A percentile compares a stretch with the other conserved stretches of the same genome.
Conservation (phyloP, 2,113 vertebrate species). For the Zosterops pallidus region DNA sequence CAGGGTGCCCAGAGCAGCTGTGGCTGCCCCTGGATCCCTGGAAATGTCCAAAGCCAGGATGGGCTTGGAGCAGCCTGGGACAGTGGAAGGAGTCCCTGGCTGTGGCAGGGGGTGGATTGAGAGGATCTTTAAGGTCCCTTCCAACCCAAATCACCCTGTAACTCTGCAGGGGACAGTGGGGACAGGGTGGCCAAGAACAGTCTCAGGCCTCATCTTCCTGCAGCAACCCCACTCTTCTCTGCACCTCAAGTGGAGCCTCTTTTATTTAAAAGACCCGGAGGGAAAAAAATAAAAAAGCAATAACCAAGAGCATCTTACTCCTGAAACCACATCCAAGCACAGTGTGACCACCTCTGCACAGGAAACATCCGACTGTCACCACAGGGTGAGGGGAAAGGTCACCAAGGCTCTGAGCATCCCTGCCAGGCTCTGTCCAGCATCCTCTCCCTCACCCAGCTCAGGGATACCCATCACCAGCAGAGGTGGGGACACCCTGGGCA, state of each 20-base stretch:
- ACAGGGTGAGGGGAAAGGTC: accelerated
- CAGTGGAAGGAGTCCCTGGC: neutral
- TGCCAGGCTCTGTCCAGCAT: accelerated
- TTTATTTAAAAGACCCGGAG: neutral
- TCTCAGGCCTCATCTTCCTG: neutral
- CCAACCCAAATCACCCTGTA: neutral
- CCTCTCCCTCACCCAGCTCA: accelerated
- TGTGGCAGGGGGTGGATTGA: neutral
- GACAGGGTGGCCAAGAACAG: neutral
- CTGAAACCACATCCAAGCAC: neutral
- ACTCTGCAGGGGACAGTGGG: neutral
- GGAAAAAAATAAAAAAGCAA: neutral
- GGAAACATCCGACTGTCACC: neutral
- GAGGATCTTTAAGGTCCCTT: accelerated
- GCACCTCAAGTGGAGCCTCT: neutral
- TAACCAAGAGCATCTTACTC: neutral
- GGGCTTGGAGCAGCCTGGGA: too few relatives aligned
- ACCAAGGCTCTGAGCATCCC: neutral
- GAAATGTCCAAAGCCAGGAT: too few relatives aligned
- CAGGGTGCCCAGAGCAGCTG: too few relatives aligned
- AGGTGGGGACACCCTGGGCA: neutral
- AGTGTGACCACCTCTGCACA: accelerated
- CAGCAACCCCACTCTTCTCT: accelerated
- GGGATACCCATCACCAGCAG: neutral
- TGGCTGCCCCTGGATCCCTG: too few relatives aligned